A percentile compares a stretch with the other conserved stretches of the same genome.
phyloP scores from a whole-genome alignment of 2,888 invertebrate species.

The Leptogaster cylindrica region DNA sequence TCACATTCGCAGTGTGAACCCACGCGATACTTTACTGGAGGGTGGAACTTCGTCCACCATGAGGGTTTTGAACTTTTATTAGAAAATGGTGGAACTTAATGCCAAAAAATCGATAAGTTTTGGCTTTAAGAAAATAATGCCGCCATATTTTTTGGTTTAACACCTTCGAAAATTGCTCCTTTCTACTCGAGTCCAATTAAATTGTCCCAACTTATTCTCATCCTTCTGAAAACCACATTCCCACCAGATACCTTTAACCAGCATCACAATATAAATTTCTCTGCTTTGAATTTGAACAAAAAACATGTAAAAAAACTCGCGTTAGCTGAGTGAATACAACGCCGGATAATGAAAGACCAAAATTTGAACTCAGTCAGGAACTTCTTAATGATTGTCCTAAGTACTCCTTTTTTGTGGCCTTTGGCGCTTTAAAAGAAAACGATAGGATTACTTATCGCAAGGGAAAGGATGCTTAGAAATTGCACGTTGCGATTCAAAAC shows the following conservation, averaged over 20 bases:
- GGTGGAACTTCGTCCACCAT: constrained; percentile 18
- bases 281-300: not conserved
- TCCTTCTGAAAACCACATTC: not conserved
- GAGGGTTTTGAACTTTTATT: not conserved
- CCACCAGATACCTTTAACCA: constrained; percentile 2
- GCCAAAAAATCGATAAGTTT: constrained; percentile 19
- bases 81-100: constrained; percentile 28
- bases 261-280: not conserved
- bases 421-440: constrained; percentile 8
- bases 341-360: not conserved
- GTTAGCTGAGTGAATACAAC: not conserved
- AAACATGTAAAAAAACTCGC: not conserved
- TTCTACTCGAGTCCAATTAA: no score
- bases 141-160: constrained; percentile 7
- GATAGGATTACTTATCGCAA: constrained; percentile 19
- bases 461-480: constrained; percentile 25
- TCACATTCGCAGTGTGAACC: not conserved
- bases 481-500: constrained; percentile 1
- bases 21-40: constrained; percentile 22
- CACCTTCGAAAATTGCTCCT: no score
- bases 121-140: not conserved
- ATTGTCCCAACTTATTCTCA: no score
- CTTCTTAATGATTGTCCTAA: not conserved
- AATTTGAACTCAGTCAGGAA: not conserved
- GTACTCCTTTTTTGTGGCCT: constrained; percentile 17